Evolutionary conservation across 2,888 invertebrate species (phyloP), one percentile per base, ranked within the genome.

Genomic region (Sphecodes monilicornis): DNA sequence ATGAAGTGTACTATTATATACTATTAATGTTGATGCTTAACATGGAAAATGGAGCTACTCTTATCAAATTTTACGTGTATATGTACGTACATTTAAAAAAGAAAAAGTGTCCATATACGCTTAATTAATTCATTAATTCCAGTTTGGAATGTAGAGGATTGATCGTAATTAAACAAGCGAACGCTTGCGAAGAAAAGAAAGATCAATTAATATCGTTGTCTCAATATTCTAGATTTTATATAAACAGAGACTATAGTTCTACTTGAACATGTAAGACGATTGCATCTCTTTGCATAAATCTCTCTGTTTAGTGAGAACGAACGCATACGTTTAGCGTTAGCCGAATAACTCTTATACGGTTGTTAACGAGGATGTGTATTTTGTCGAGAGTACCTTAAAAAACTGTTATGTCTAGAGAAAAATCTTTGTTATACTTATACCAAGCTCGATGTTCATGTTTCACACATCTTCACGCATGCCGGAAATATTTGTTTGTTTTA

Each of bases 391-490:
- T 89, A 88, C 77, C 82, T 81, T 80, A 41, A 60, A 84, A 86
- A 54, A 54, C 36, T 76, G 78, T 89, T 88, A 85, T 43, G 68
- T 72, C 68, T 77, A 75, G 72, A 82, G 71, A 72, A 64, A n/a
- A 72, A 79, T 72, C 78, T 69, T 70, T 74, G 76, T 85, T 85
- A 80, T 66, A 82, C 29, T 43, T 72, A 39, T 75, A 71, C 74
- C 78, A 82, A 90, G 82, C 77, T 82, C 76, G 91, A 82, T 39
- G 72, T 85, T 84, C 77, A 79, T 80, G 60, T 85, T 76, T 18
- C 64, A 76, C 60, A 76, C 57, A 11, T 10, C 43, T 75, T 41
- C 32, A 32, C 71, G 66, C 13, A 13, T 72, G 16, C 39, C 36
- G 26, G 66, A 74, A 26, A 74, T 64, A 76, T 78, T 80, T 80